Conservation (phyloP, 2,797 vertebrate species). For the Falco novaeseelandiae region DNA sequence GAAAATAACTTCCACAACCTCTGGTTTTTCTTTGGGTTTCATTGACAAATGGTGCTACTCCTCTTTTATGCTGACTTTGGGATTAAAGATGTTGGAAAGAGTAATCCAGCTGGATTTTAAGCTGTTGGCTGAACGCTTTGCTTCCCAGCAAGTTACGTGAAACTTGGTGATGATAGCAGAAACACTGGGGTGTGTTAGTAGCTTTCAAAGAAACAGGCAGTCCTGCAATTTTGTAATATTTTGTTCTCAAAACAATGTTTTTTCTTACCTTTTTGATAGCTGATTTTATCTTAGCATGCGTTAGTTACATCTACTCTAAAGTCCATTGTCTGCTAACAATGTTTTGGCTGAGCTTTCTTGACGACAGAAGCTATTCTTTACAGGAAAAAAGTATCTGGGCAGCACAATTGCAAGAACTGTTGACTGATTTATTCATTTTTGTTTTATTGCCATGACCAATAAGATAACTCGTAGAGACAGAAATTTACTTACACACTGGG, state of each 20-base stretch:
- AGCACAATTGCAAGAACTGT: background rate
- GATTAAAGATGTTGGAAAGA: background rate
- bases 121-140: background rate
- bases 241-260: background rate
- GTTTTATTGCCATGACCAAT: background rate
- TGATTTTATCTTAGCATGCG: background rate
- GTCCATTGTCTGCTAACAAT: background rate
- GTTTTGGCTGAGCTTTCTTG: background rate
- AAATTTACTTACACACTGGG: background rate
- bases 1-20: background rate
- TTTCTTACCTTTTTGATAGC: background rate
- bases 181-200: background rate
- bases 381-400: background rate
- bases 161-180: accelerated
- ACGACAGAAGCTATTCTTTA: background rate
- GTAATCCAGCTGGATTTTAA: background rate
- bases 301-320: background rate
- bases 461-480: background rate
- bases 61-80: background rate
- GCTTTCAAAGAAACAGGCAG: background rate
- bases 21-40: background rate
- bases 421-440: background rate
- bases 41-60: background rate
- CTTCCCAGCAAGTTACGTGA: background rate
- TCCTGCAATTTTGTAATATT: background rate